Evolutionary conservation across 1,140 invertebrate genomes (phyloP).

Genomic region (Bombus turneri): DNA sequence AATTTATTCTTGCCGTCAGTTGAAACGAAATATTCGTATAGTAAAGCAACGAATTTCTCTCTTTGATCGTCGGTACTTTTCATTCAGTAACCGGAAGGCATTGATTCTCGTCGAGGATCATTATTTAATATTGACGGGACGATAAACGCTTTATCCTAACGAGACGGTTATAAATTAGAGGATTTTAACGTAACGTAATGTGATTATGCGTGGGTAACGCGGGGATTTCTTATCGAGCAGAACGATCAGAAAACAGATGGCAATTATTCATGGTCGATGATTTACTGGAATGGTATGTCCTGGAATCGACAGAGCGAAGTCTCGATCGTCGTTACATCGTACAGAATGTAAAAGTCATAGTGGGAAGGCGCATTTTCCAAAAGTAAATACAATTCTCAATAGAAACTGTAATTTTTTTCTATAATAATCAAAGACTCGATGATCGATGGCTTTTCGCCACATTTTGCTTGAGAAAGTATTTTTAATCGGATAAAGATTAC

Average conservation of each 20-base stretch:
- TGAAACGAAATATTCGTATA: too few species aligned
- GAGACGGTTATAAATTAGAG: conserved; percentile 35
- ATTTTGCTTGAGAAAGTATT: too few species aligned
- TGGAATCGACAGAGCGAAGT: conserved; percentile 42
- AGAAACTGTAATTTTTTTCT: too few species aligned
- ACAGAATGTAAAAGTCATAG: background rate
- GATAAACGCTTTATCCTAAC: conserved; percentile 24
- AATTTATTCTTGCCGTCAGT: background rate
- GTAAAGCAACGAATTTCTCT: background rate
- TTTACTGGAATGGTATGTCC: conserved; percentile 62
- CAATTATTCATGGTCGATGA: conserved; percentile 61
- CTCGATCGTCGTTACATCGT: conserved; percentile 1
- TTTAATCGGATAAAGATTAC: too few species aligned
- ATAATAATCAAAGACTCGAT: too few species aligned
- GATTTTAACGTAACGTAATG: conserved; percentile 15
- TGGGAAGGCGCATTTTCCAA: too few species aligned
- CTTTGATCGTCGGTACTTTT: background rate
- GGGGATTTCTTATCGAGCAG: conserved; percentile 30
- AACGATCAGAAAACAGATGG: conserved; percentile 40
- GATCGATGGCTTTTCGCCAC: too few species aligned
- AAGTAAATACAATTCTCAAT: too few species aligned
- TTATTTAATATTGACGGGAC: background rate
- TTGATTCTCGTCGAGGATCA: background rate
- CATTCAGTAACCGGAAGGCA: background rate
- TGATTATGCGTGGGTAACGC: conserved; percentile 28